A percentile compares a stretch with the other conserved stretches of the same genome.
phyloP scores from a whole-genome alignment of 1,140 invertebrate species.

The Pseudomyrmex pallidus region DNA sequence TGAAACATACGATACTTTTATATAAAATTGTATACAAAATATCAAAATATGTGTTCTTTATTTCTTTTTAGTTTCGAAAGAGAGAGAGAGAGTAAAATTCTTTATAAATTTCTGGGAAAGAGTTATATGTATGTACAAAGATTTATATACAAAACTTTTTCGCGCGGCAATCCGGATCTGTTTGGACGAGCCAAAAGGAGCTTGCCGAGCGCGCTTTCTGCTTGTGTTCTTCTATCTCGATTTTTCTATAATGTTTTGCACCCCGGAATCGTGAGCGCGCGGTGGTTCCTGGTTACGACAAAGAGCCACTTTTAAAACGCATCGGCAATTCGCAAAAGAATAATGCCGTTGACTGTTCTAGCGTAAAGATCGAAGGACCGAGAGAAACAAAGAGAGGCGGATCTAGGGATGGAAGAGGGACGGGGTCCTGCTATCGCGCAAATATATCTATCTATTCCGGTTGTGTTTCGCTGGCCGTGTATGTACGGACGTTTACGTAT shows the following conservation, averaged over 20 bases:
- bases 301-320: slow-evolving; percentile 58
- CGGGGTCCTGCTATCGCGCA: slow-evolving; percentile 16
- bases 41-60: neutral
- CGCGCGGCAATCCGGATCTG: neutral
- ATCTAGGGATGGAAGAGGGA: too few relatives aligned
- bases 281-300: slow-evolving; percentile 51
- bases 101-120: neutral
- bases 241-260: slow-evolving; percentile 36
- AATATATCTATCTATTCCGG: slow-evolving; percentile 65
- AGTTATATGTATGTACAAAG: neutral
- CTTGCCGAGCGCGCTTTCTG: neutral
- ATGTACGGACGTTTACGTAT: slow-evolving; percentile 74
- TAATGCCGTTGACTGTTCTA: slow-evolving; percentile 50
- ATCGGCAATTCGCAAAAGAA: slow-evolving; percentile 62
- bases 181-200: slow-evolving; percentile 10
- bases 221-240: slow-evolving; percentile 11
- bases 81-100: neutral
- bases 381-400: neutral
- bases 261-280: neutral
- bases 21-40: too few relatives aligned
- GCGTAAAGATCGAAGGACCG: slow-evolving; percentile 30
- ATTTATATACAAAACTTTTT: neutral
- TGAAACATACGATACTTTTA: neutral
- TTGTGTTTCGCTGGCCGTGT: slow-evolving; percentile 46
- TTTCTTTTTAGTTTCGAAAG: neutral